Base-by-base conservation (phyloP, 2,797 vertebrate species). In the Onychomys torridus region DNA sequence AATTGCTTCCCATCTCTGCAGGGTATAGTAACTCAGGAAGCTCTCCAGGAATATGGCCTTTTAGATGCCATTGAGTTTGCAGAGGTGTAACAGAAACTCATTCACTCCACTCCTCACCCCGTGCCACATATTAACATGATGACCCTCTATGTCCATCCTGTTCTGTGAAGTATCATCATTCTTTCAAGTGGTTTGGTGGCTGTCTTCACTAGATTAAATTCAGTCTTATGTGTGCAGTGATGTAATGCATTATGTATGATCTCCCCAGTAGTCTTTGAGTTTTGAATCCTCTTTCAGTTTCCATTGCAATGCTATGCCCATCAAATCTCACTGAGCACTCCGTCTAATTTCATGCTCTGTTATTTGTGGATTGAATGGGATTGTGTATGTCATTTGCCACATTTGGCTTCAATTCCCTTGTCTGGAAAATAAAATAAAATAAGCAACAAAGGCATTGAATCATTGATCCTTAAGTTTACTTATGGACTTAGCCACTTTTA, bases 1-100 rank as follows among this genome's bases (percentile, higher is more conserved):
- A 96, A 94, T 95, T 96, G 95, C n/a, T n/a, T 91, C 40, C 93
- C 27, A 71, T 96, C 49, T 95, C 95, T 76, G 40, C 49, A 73
- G 59, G 73, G 82, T 81, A 87, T 29, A 83, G 57, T 89, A 93
- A 86, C 49, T 79, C 88, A 46, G 75, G 52, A 52, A 95, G 49
- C 32, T 93, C 93, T 46, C 77, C 21, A 55, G 77, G 61, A 52
- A 83, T 17, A 34, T 67, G n/a, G 81, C 61, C 83, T 95, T 94
- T 89, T 79, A 49, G 65, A 88, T 81, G 17, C 25, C 87, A 40
- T 5, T 75, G 59, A 88, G 37, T 81, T 93, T 91, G 69, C 69
- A 34, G 49, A 95, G 9, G 25, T 93, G 40, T 73, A 79, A 93
- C 46, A 83, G 46, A 83, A 92, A 91, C n/a, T 43, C 69, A 21